These are phyloP conservation scores for Synanthedon andrenaeformis DNA, from an alignment of 2,888 invertebrate species.

Conservation along the genomic window DNA sequence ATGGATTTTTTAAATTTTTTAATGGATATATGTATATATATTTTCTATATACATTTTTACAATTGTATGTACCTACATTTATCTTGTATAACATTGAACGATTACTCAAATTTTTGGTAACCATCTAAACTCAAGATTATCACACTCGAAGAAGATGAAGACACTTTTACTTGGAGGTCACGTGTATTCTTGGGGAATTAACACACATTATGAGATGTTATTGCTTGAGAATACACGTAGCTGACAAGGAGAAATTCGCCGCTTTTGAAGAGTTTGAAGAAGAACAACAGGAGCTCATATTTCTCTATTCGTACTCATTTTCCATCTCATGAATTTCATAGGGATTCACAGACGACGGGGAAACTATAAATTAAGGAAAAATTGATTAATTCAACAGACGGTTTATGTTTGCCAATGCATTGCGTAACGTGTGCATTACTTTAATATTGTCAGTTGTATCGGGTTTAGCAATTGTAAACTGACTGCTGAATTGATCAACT, in stretches of 20 bases:
- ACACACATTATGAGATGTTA: constrained; percentile 95
- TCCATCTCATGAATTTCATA: no score
- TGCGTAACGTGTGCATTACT: no score
- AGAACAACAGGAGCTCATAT: not conserved
- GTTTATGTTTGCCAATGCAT: no score
- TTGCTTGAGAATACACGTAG: constrained; percentile 99
- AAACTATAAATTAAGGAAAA: no score
- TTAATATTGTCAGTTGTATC: no score
- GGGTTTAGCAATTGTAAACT: no score
- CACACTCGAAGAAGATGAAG: not conserved
- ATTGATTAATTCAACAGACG: no score
- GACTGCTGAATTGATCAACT: no score
- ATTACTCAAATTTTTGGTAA: not conserved
- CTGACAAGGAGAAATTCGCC: constrained; percentile 77
- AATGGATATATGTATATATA: no score
- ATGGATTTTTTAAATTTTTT: no score
- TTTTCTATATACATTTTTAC: no score
- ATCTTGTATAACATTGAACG: not conserved
- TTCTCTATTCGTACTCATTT: not conserved
- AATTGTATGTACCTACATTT: not conserved
- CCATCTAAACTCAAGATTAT: not conserved
- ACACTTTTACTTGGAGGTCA: constrained; percentile 81
- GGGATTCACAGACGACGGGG: no score
- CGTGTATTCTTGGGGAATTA: constrained; percentile 99
- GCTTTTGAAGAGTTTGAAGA: constrained; percentile 2